Evolutionary conservation across 2,888 invertebrate genomes (phyloP), one percentile per base, ranked within the genome.

Genomic region (Chaetogeoica ovagalla): DNA sequence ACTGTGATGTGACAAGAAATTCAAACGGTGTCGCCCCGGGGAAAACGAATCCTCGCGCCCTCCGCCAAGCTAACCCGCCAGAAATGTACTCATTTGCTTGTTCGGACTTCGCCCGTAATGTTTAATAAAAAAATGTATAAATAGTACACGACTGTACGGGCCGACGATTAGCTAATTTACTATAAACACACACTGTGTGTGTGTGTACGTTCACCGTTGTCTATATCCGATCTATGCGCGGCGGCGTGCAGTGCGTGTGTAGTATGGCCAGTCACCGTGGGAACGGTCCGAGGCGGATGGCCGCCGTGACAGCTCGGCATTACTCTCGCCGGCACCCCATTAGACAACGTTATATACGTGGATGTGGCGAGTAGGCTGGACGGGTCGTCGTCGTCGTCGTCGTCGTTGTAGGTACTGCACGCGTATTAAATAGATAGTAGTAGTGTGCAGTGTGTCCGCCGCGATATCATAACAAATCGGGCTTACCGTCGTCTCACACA

Each of bases 281-380:
- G 79, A 79, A 79, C 71, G 19, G 63, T 79, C 79, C 79, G 71
- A 70, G 79, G 71, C 60, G 77, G 77, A 77, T 70, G 79, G 63
- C 71, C 30, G 30, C 79, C 63, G 79, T 79, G 79, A 79, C 79
- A 65, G 57, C 39, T 63, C 55, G 57, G 39, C 68, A 69, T 69
- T 69, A 60, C 59, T 76, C 59, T 59, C 43, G 60, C 48, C 48
- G 30, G 30, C 30, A 30, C 30, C 30, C 30, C 30, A 30, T 30
- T 30, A 30, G 30, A 30, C 30, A 30, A 30, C n/a, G n/a, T n/a
- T n/a, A n/a, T 43, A 21, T 13, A n/a, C 23, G 23, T 30, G 30
- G 30, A 1, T 1, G 30, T 4, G 30, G 30, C 30, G 4, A 30
- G 30, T 30, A 4, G 30, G 30, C 30, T 4, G 30, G 30, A 30